Conservation (phyloP, 2,113 vertebrate species). For the Cyphomyrus plagiostoma region DNA sequence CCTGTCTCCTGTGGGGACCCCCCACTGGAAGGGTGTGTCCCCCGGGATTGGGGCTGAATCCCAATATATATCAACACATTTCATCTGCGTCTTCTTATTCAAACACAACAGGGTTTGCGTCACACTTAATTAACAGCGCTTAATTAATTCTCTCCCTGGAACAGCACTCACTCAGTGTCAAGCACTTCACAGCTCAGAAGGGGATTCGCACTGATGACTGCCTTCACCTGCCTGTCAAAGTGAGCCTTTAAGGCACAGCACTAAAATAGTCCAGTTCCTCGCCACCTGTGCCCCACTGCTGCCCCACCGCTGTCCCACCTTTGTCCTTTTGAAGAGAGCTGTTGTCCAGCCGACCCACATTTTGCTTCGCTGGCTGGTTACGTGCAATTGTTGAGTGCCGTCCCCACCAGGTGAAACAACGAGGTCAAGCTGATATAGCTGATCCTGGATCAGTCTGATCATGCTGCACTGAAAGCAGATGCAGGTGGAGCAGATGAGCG, state of each 20-base stretch:
- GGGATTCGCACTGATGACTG: background rate
- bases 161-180: background rate
- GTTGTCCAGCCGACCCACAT: background rate
- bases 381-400: background rate
- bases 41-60: background rate
- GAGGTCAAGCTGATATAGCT: background rate
- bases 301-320: background rate
- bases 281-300: background rate
- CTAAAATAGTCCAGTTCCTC: background rate
- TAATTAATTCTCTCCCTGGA: constrained; percentile 3
- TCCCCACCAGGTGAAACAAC: background rate
- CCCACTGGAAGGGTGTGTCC: background rate
- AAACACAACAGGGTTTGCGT: background rate
- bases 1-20: background rate
- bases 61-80: background rate
- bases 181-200: background rate
- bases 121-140: background rate
- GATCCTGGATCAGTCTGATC: background rate
- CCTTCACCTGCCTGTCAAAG: background rate
- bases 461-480: background rate
- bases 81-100: background rate
- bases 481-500: background rate
- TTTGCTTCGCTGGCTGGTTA: background rate
- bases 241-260: background rate
- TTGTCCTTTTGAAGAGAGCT: background rate